Evolutionary conservation across 2,113 vertebrate genomes (phyloP).

Genomic region (Athene noctua): DNA sequence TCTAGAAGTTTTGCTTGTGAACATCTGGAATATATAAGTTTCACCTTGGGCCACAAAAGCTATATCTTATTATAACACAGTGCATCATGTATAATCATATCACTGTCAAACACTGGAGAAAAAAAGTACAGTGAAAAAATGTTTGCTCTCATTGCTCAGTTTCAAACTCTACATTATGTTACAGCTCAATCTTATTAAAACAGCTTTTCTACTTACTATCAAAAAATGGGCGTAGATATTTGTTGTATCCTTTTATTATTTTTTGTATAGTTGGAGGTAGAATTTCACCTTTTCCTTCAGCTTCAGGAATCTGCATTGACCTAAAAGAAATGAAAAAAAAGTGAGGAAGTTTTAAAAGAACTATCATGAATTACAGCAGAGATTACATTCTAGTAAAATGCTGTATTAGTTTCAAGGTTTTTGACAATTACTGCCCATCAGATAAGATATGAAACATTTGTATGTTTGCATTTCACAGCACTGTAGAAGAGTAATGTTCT

Average conservation of each 20-base stretch:
- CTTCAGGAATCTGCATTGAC: conserved; percentile 1
- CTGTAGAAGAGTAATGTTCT: neutral
- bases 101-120: neutral
- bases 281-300: conserved; percentile 82
- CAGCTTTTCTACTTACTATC: conserved; percentile 78
- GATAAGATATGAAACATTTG: neutral
- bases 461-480: neutral
- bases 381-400: neutral
- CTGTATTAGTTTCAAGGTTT: neutral
- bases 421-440: neutral
- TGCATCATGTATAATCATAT: neutral
- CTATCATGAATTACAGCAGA: neutral
- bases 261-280: conserved; percentile 89
- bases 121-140: neutral
- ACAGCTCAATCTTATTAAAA: neutral
- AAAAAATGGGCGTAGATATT: conserved; percentile 91
- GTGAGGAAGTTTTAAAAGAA: neutral
- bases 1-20: neutral
- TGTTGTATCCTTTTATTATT: conserved; percentile 93
- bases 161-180: neutral
- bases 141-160: neutral
- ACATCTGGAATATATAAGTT: neutral
- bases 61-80: neutral
- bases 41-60: neutral
- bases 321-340: conserved; percentile 11